Evolutionary conservation across 2,888 invertebrate genomes (phyloP).

Genomic region (Drosophila nigritarsus): DNA sequence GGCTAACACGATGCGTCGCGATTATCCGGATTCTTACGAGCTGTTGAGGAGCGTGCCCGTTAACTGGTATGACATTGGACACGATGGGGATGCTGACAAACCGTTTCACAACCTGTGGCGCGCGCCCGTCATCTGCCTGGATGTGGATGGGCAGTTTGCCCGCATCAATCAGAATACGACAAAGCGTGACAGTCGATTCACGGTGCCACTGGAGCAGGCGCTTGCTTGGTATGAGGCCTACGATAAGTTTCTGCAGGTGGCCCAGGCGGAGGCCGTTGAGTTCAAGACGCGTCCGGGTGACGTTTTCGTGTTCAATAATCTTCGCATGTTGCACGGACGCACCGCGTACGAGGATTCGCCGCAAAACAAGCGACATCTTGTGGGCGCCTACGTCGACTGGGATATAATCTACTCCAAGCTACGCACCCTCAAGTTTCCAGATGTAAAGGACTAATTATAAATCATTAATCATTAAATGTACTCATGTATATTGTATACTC

Average conservation of each 20-base stretch:
- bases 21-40: constrained; percentile 87
- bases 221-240: constrained; percentile 89
- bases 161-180: constrained; percentile 90
- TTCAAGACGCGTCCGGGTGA: constrained; percentile 89
- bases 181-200: constrained; percentile 89
- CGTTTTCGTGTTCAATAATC: constrained; percentile 90
- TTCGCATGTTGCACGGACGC: constrained; percentile 90
- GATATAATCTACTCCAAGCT: constrained; percentile 89
- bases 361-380: constrained; percentile 87
- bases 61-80: constrained; percentile 90
- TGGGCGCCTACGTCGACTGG: constrained; percentile 92
- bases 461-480: neutral
- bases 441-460: constrained; percentile 38
- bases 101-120: constrained; percentile 88
- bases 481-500: neutral
- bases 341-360: constrained; percentile 87
- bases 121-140: constrained; percentile 87
- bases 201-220: constrained; percentile 87
- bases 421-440: constrained; percentile 65
- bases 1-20: constrained; percentile 87
- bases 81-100: constrained; percentile 86
- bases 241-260: constrained; percentile 87
- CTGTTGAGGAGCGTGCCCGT: constrained; percentile 87
- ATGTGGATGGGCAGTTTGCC: constrained; percentile 86
- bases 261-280: constrained; percentile 87